A percentile compares a stretch with the other conserved stretches of the same genome.
phyloP scores from a whole-genome alignment of 2,888 invertebrate species.

The Nemotelus nigrinus region DNA sequence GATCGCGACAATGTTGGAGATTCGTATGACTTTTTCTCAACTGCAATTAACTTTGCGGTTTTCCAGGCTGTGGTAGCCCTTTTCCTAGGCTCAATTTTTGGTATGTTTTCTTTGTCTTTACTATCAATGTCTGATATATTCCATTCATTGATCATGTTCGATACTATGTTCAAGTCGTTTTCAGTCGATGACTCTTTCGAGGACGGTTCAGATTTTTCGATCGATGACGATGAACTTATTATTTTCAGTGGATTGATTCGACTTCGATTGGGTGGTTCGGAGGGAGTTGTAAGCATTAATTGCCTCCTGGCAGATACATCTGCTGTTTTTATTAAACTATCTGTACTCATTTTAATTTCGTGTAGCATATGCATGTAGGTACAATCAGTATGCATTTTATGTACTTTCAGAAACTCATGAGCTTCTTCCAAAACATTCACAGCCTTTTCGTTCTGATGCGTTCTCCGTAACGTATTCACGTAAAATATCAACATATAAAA shows the following conservation, averaged over 20 bases:
- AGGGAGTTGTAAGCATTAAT: not conserved
- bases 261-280: not conserved
- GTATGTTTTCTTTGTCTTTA: not conserved
- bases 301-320: not conserved
- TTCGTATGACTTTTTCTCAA: not conserved
- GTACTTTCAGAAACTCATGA: slow-evolving; percentile 43
- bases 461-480: slow-evolving; percentile 57
- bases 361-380: slow-evolving; percentile 19
- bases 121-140: not conserved
- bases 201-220: not conserved
- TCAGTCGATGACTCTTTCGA: not conserved
- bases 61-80: not conserved
- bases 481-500: slow-evolving; percentile 54
- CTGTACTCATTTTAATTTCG: slow-evolving; percentile 9
- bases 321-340: not conserved
- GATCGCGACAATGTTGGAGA: not conserved
- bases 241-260: slow-evolving; percentile 3
- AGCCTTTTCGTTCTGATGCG: slow-evolving; percentile 54
- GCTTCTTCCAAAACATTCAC: slow-evolving; percentile 50
- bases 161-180: not conserved
- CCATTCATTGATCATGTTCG: slow-evolving; percentile 6
- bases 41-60: not conserved
- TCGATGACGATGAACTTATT: not conserved
- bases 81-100: not conserved
- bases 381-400: slow-evolving; percentile 34